Evolutionary conservation across 1,140 invertebrate species (phyloP).

Genomic region (Calliphora vicina): DNA sequence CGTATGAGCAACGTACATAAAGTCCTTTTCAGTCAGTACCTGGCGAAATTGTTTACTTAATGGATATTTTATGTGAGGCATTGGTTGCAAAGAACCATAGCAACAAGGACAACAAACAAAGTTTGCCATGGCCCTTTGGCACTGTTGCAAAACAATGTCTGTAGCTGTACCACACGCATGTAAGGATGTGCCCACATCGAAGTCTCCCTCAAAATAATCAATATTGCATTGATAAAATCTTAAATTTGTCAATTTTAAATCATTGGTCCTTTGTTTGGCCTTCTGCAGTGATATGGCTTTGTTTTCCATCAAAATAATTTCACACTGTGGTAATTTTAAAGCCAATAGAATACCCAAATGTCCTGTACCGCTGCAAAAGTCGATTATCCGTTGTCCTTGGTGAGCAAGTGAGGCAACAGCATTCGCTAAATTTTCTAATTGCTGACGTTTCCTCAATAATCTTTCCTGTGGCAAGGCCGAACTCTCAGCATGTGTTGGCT

Average conservation of each 20-base stretch:
- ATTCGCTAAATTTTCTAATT: slow-evolving; percentile 87
- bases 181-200: slow-evolving; percentile 85
- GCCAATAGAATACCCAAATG: slow-evolving; percentile 91
- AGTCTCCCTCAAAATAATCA: slow-evolving; percentile 80
- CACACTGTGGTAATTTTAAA: slow-evolving; percentile 77
- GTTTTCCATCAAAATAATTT: slow-evolving; percentile 87
- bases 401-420: slow-evolving; percentile 76
- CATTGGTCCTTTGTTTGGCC: slow-evolving; percentile 75
- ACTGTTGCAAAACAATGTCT: slow-evolving; percentile 89
- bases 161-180: slow-evolving; percentile 96
- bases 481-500: slow-evolving; percentile 63
- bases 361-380: slow-evolving; percentile 94
- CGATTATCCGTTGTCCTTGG: slow-evolving; percentile 76
- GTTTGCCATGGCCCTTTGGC: slow-evolving; percentile 75
- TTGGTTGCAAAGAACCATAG: slow-evolving; percentile 82
- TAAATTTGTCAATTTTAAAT: slow-evolving; percentile 79
- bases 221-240: slow-evolving; percentile 86
- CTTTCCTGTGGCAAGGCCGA: slow-evolving; percentile 81
- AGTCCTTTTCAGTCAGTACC: slow-evolving; percentile 70
- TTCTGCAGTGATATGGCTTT: slow-evolving; percentile 86
- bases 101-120: slow-evolving; percentile 95
- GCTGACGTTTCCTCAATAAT: slow-evolving; percentile 82
- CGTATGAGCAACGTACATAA: slow-evolving; percentile 83
- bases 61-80: slow-evolving; percentile 77
- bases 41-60: slow-evolving; percentile 69